Conservation (phyloP, 2,797 vertebrate species). For the Hozukius guyotensis region DNA sequence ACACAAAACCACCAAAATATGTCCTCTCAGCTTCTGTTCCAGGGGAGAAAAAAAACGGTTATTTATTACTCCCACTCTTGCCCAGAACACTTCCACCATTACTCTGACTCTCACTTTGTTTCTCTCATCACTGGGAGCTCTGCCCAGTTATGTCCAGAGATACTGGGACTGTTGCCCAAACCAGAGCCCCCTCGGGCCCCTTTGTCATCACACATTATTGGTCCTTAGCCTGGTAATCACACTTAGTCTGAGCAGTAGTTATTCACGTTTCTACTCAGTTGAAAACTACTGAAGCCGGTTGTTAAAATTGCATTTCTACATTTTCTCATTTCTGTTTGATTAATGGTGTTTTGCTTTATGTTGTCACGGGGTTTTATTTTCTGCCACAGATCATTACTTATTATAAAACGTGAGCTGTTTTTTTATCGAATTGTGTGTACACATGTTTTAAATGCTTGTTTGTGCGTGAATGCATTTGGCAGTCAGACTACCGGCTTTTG, state of each 20-base stretch:
- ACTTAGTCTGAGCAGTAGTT: not conserved
- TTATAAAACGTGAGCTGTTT: not conserved
- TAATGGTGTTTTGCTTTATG: not conserved
- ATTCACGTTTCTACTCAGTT: not conserved
- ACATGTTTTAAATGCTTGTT: not conserved
- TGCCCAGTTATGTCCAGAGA: conserved; percentile 40
- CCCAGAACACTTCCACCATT: conserved; percentile 41
- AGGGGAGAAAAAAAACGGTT: not conserved
- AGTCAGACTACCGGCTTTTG: conserved; percentile 15
- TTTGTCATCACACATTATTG: conserved; percentile 30
- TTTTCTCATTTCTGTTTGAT: not conserved
- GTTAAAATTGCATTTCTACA: not conserved
- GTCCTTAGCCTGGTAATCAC: conserved; percentile 22
- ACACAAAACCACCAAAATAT: not conserved
- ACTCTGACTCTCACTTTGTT: conserved; percentile 24
- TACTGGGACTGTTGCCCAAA: conserved; percentile 37
- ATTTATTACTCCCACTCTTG: conserved; percentile 46
- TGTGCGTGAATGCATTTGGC: not conserved
- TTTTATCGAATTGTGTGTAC: not conserved
- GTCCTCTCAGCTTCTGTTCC: not conserved
- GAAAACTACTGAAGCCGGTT: not conserved
- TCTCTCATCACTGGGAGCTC: conserved; percentile 41
- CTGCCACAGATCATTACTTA: not conserved
- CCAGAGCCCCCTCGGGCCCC: not conserved
- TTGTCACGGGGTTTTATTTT: not conserved